Evolutionary conservation across 2,113 vertebrate genomes (phyloP).

Genomic region (Petrocephalus microphthalmus): DNA sequence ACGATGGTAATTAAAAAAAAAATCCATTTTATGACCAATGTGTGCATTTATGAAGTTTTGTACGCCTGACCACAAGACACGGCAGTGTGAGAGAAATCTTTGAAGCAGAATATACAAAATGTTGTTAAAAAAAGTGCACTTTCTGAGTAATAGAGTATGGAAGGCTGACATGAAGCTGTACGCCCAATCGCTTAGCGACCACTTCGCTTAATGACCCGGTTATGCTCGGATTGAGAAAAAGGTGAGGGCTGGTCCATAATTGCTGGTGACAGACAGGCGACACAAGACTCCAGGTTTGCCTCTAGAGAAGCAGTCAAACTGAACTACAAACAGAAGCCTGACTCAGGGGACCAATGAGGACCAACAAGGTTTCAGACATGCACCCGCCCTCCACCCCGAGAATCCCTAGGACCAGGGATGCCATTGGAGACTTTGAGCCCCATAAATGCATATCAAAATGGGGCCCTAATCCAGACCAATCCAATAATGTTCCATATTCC

Average conservation of each 20-base stretch:
- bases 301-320: not conserved
- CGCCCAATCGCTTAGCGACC: not conserved
- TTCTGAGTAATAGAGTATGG: not conserved
- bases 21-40: not conserved
- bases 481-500: too few relatives aligned
- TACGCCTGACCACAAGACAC: not conserved
- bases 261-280: not conserved
- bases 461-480: not conserved
- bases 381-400: not conserved
- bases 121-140: not conserved
- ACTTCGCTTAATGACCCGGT: not conserved
- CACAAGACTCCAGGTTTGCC: not conserved
- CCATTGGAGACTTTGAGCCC: not conserved
- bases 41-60: not conserved
- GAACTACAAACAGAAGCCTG: not conserved
- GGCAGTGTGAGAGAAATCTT: not conserved
- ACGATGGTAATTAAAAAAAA: not conserved
- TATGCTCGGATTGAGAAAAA: not conserved
- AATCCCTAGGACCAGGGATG: not conserved
- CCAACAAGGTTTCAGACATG: not conserved
- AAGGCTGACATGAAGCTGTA: not conserved
- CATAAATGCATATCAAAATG: not conserved
- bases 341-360: not conserved
- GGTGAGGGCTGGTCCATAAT: not conserved
- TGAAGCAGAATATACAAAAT: not conserved